Evolutionary conservation across 2,888 invertebrate genomes (phyloP), one percentile per base, ranked within the genome.

Genomic region (Stegana nigrithorax): DNA sequence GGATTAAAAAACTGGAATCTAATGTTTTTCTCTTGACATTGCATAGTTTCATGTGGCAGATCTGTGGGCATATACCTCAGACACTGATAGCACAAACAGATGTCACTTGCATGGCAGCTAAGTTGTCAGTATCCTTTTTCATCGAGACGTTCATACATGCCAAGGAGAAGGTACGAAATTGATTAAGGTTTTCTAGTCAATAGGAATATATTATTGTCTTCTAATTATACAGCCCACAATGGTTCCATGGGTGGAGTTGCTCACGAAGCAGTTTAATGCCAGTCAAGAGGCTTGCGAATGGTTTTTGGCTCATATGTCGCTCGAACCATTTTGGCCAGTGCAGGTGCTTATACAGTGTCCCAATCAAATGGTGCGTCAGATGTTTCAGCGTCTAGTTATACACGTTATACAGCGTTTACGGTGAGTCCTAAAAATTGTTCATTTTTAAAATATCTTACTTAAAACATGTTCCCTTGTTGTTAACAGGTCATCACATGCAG

Each of bases 131-230:
- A 0, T 95, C 96, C 0, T 97, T 97, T 87, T 96, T 97, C 76
- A 92, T 97, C 69, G 97, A 97, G 87, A 97, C 97, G 0, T 94
- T 97, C 79, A 97, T 97, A 81, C 97, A 97, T 84, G 96, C 97
- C 50, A 97, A 97, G 86, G 97, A 97, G 86, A 97, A 97, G 89
- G 93, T 93, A 83, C 67, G 26, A 51, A 8, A 19, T 8, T 25
- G 5, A 14, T 1, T 58, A 53, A 42, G 0, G n/a, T n/a, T n/a
- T n/a, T n/a, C n/a, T n/a, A n/a, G n/a, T n/a, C n/a, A n/a, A n/a
- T n/a, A n/a, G n/a, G n/a, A n/a, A n/a, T n/a, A n/a, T n/a, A n/a
- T n/a, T n/a, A n/a, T n/a, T n/a, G n/a, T n/a, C n/a, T n/a, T n/a
- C n/a, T n/a, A n/a, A n/a, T n/a, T 61, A 66, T 72, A 26, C 75